Base-by-base conservation (phyloP, 2,888 invertebrate species). In the Mesorhabditis belari region DNA sequence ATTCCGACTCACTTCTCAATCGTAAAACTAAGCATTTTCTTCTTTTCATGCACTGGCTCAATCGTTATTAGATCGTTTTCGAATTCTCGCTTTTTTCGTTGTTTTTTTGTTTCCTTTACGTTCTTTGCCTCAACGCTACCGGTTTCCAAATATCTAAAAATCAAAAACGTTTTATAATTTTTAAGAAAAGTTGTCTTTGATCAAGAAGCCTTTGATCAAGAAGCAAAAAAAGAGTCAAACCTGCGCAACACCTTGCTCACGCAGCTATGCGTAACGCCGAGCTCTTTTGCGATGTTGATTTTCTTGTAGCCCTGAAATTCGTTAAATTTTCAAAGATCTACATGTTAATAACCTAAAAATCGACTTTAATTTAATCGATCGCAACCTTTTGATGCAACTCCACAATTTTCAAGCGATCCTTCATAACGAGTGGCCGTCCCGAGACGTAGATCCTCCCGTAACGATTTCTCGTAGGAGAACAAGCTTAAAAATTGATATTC, bases 391-490 rank as follows among this genome's bases (percentile, higher is more conserved):
- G 62, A 55, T 67, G 74, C 55, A 75, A 63, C 25, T 72, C 69
- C 24, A 76, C 69, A 21, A 76, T 76, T 57, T 71, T 73, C 62
- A 67, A 65, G 5, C 76, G 66, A 58, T 76, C 76, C 59, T 73
- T 76, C 0, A 70, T 69, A 27, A 76, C 60, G 23, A 76, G 56
- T 9, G 76, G 76, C 4, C 76, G 58, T 3, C 76, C 76, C n/a
- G 74, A 75, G 49, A 76, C 76, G 60, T 76, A 76, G 12, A 75
- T 74, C 21, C 76, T 53, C 23, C 76, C 76, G 60, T 77, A 76
- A 19, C 76, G 64, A 61, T 76, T 76, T 23, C 71, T 64, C 0
- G 76, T 74, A n/a, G 76, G 67, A 26, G 64, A 63, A 53, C 71
- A 61, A 26, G 64, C 71, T 71, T 59, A 53, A 73, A 63, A 49